A percentile compares a stretch with the other conserved stretches of the same genome.
Conservation (phyloP, 2,113 vertebrate species). For the Acinonyx jubatus region DNA sequence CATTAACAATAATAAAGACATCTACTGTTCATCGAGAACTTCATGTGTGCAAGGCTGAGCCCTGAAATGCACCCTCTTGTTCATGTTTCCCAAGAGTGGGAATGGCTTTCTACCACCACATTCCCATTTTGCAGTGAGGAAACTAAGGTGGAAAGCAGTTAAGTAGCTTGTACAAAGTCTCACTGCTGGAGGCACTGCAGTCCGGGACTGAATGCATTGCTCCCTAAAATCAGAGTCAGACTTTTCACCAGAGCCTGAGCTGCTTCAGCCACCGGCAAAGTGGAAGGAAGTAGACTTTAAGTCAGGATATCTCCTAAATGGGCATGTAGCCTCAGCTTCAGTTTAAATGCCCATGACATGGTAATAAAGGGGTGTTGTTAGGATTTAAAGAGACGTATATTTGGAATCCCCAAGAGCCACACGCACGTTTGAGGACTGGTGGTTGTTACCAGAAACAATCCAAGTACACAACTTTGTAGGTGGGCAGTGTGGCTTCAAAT, state of each 20-base stretch:
- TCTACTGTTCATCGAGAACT: fast-evolving
- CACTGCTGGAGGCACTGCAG: background rate
- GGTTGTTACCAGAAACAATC: background rate
- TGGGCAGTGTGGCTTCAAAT: background rate
- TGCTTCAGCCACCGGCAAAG: background rate
- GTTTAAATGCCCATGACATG: too few relatives aligned
- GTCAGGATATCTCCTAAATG: background rate
- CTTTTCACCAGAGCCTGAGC: background rate
- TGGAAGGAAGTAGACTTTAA: background rate
- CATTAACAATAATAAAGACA: background rate
- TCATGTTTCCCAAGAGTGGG: background rate
- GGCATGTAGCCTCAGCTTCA: background rate
- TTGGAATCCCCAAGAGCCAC: too few relatives aligned
- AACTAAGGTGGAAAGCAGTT: background rate
- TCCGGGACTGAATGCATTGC: background rate
- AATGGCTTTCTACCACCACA: background rate
- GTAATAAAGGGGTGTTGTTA: background rate
- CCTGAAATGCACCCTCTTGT: background rate
- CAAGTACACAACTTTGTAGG: background rate
- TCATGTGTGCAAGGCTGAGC: background rate
- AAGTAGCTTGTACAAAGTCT: background rate
- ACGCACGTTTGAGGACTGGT: background rate
- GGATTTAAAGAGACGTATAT: background rate
- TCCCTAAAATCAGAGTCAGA: background rate
- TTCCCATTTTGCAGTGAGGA: background rate